Base-by-base conservation (phyloP, 2,113 vertebrate genomes). In the Syngnathus floridae region DNA sequence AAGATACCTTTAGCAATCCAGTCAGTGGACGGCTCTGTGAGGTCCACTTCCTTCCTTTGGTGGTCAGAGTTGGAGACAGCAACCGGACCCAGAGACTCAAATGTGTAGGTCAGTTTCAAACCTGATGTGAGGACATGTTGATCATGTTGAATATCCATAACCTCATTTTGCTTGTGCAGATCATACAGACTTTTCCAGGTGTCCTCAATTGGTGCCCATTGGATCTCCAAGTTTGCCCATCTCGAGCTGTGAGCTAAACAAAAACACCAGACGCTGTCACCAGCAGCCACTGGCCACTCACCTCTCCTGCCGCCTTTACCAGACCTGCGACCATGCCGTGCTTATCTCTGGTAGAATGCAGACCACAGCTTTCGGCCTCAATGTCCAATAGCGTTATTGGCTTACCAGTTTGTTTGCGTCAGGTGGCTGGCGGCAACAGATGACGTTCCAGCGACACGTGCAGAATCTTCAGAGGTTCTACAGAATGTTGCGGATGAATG, bases 311-410 rank as follows among this genome's bases (percentile, higher is more conserved):
- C 89, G 90, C 3, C 89, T 93, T 40, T 93, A 92, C 81, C 92
- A 93, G 86, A 93, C 92, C 35, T 93, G 92, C 11, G 92, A 93
- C 73, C 92, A 92, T 1, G 91, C 91, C 0, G 83, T 93, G 49
- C 86, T 92, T 45, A 77, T 93, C 55, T 90, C 91, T 82, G 92
- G 92, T 93, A 65, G 1, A 4, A 12, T 19, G 14, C 7, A 36
- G n/a, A 48, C 14, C 3, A 37, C 7, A 22, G 35, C 9, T 58
- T 35, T 10, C n/a, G 7, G 55, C 36, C 59, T 61, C 37, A 41
- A 4, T 13, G 17, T 12, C 57, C 35, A 41, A 45, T 7, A 45
- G 17, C 5, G 61, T 22, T 22, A 36, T 36, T 36, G 17, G 26
- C 12, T 41, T 69, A 61, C 35, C 8, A 22, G 26, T 22, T 67